Percentiles rank a stretch among this genome's conserved stretches.
These are phyloP conservation scores for Thalassarche chlororhynchos DNA, from an alignment of 2,113 vertebrate genomes.

Conservation along the genomic window DNA sequence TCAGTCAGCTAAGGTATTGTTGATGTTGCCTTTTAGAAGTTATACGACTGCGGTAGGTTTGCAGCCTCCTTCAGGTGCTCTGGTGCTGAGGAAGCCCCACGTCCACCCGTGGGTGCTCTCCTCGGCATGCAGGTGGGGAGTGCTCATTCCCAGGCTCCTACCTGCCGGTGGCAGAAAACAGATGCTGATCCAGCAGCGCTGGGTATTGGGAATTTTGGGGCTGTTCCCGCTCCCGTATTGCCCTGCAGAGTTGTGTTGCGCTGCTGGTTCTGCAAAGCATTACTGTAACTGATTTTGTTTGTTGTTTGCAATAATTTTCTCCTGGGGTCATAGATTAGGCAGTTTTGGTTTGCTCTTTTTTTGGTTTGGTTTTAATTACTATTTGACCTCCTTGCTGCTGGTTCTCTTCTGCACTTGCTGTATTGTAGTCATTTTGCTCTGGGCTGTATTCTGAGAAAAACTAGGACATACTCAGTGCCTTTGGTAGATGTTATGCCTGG, in stretches of 20 bases:
- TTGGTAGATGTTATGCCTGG: conserved; percentile 60
- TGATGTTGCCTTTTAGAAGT: not conserved
- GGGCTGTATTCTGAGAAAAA: conserved; percentile 56
- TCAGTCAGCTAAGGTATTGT: not conserved
- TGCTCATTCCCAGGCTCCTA: not conserved
- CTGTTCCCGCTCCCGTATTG: not conserved
- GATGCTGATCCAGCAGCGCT: not conserved
- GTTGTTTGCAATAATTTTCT: not conserved
- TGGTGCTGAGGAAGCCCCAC: not conserved
- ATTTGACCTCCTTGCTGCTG: not conserved
- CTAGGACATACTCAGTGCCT: conserved; percentile 27
- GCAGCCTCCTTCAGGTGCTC: not conserved
- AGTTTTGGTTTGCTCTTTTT: not conserved
- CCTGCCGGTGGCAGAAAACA: not conserved
- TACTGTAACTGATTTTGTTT: not conserved
- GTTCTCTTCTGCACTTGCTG: conserved; percentile 13
- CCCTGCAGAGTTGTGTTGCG: not conserved
- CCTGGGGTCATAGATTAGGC: not conserved
- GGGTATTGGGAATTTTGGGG: not conserved
- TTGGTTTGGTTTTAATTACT: conserved; percentile 1
- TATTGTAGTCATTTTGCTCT: not conserved
- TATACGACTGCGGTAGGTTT: not conserved
- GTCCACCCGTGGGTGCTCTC: not conserved
- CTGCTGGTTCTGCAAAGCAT: not conserved
- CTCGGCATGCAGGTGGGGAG: accelerated